Conservation (phyloP, 2,113 vertebrate genomes). For the Tursiops truncatus region DNA sequence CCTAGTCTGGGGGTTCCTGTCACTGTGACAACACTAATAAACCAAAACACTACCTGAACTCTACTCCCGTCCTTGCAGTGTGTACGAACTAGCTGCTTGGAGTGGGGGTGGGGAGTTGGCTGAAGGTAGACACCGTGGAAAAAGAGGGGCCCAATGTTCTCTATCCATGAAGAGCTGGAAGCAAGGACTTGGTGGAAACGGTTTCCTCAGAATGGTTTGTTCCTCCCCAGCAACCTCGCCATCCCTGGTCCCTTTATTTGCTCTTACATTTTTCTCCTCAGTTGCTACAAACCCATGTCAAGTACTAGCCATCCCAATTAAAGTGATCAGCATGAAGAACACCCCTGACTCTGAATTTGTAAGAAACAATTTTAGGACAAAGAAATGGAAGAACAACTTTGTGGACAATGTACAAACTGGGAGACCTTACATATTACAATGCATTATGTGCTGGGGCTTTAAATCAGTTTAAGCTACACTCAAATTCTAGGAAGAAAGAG, state of each 20-base stretch:
- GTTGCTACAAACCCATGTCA: not conserved
- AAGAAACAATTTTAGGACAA: not conserved
- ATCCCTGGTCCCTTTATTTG: not conserved
- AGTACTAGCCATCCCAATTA: not conserved
- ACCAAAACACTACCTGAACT: conserved; percentile 73
- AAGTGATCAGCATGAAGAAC: not conserved
- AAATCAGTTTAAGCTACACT: not conserved
- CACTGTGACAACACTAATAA: conserved; percentile 80
- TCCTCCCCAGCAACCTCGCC: not conserved
- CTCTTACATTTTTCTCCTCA: not conserved
- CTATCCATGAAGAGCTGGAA: not conserved
- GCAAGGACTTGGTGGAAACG: not conserved
- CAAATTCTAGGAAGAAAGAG: not conserved
- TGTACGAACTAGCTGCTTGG: not conserved
- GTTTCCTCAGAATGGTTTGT: not conserved
- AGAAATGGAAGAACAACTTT: not conserved
- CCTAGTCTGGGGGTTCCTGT: conserved; percentile 6
- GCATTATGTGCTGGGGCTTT: not conserved
- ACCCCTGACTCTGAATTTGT: not conserved
- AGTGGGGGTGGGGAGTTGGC: not conserved
- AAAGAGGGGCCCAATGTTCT: not conserved
- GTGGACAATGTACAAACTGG: not conserved
- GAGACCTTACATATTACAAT: not conserved
- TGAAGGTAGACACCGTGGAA: not conserved
- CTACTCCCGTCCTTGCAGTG: not conserved